Evolutionary conservation across 2,888 invertebrate species (phyloP).

Genomic region (Conomelus anceps): DNA sequence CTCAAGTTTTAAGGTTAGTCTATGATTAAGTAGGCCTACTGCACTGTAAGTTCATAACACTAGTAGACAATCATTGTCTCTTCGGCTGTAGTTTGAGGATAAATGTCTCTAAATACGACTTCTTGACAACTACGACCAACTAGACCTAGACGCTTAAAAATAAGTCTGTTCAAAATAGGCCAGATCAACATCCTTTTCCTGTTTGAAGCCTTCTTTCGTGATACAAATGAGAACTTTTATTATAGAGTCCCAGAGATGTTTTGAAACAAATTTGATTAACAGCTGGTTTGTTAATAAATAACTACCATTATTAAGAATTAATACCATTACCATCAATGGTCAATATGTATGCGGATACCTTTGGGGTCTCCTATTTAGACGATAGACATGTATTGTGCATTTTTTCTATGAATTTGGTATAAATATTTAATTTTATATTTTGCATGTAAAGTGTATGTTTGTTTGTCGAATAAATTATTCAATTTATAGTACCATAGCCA

Average conservation of each 20-base stretch:
- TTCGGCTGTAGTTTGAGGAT: background rate
- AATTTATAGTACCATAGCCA: too few species aligned
- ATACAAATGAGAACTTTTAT: background rate
- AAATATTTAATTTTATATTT: too few species aligned
- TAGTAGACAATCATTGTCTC: background rate
- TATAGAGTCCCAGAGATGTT: background rate
- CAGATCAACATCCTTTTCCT: background rate
- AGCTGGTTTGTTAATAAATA: background rate
- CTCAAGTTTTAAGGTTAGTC: background rate
- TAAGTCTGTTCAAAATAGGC: background rate
- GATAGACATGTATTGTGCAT: too few species aligned
- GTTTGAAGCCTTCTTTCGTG: background rate
- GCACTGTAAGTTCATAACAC: background rate
- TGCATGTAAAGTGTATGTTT: too few species aligned
- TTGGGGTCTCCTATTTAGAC: too few species aligned
- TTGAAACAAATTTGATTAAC: background rate
- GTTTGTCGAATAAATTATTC: too few species aligned
- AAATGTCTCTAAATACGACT: background rate
- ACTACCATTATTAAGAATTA: background rate
- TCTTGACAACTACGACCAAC: background rate
- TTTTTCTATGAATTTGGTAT: too few species aligned
- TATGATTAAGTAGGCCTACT: background rate
- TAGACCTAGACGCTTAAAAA: background rate
- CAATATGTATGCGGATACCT: too few species aligned
- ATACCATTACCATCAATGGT: too few species aligned